phyloP scores from a whole-genome alignment of 2,888 invertebrate genomes.

The Troides helena region DNA sequence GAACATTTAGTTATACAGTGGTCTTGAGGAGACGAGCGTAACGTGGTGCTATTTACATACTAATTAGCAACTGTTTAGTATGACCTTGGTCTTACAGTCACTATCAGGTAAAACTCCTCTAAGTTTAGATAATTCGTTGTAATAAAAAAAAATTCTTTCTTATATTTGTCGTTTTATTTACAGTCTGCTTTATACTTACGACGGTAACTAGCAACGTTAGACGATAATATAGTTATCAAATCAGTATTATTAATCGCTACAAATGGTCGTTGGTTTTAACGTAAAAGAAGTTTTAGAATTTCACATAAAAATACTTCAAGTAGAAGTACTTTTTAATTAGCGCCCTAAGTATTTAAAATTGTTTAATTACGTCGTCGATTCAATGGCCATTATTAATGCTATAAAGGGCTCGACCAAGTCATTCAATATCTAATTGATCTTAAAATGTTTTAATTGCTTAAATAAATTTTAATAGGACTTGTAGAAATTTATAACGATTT shows the following conservation, averaged over 20 bases:
- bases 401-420: slow-evolving; percentile 18
- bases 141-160: too few species aligned
- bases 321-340: slow-evolving; percentile 4
- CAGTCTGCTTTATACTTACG: too few species aligned
- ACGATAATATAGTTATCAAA: neutral
- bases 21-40: too few species aligned
- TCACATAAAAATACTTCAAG: neutral
- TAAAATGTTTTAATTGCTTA: slow-evolving; percentile 27
- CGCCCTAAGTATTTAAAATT: slow-evolving; percentile 15
- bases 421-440: slow-evolving; percentile 26
- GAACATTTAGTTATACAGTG: too few species aligned
- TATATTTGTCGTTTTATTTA: too few species aligned
- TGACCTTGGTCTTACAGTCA: too few species aligned
- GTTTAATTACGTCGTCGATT: slow-evolving; percentile 6
- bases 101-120: too few species aligned
- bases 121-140: too few species aligned
- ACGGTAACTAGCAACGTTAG: too few species aligned
- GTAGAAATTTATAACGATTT: slow-evolving; percentile 26
- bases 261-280: neutral
- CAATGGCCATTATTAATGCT: slow-evolving; percentile 23
- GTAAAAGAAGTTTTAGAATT: neutral
- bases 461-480: slow-evolving; percentile 24
- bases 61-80: too few species aligned
- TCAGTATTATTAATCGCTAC: neutral
- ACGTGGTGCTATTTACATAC: too few species aligned